Evolutionary conservation across 2,888 invertebrate species (phyloP), one percentile per base, ranked within the genome.

Genomic region (Sclerodermus sp.): DNA sequence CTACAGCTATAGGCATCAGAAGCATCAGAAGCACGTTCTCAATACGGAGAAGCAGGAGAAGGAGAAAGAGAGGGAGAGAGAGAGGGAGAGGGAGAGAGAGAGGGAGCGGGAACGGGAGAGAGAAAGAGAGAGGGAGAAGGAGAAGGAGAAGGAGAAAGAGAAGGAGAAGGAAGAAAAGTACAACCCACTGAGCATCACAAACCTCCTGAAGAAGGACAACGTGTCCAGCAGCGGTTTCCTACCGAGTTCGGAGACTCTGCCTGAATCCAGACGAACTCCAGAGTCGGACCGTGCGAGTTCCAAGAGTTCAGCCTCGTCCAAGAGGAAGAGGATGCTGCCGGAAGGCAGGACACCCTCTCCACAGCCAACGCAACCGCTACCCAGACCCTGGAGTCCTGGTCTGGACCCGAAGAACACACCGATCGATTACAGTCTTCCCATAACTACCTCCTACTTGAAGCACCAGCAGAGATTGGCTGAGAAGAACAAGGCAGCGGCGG

Each of bases 361-460:
- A 9, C 73, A 68, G 30, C 73, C 69, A 10, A 58, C 62, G 5
- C 59, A 64, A 17, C 76, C 76, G 15, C 54, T 76, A 34, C 60
- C 75, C 47, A 67, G 72, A 56, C 74, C 77, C 14, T 77, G 76
- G 77, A 74, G 74, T 45, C 76, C 76, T 13, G 68, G 74, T 18
- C 53, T 72, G 40, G 74, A 74, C 50, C 66, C 75, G 15, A 75
- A 74, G 57, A 72, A 70, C 55, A 71, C 76, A 46, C 76, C 76
- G 42, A 85, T 89, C 60, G 91, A 91, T 80, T 90, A 88, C 81
- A 90, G 90, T 70, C 85, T 93, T 69, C 93, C 94, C 41, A 93
- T 93, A 64, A 94, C 93, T 42, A 92, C 93, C 45, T 90, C 92
- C 31, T 93, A 93, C 79, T 81, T 94, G 78, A 91, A 91, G 76